Percentiles rank a stretch among this genome's conserved stretches.
Evolutionary conservation across 2,113 vertebrate species (phyloP).

Genomic region (Irena cyanogastra): DNA sequence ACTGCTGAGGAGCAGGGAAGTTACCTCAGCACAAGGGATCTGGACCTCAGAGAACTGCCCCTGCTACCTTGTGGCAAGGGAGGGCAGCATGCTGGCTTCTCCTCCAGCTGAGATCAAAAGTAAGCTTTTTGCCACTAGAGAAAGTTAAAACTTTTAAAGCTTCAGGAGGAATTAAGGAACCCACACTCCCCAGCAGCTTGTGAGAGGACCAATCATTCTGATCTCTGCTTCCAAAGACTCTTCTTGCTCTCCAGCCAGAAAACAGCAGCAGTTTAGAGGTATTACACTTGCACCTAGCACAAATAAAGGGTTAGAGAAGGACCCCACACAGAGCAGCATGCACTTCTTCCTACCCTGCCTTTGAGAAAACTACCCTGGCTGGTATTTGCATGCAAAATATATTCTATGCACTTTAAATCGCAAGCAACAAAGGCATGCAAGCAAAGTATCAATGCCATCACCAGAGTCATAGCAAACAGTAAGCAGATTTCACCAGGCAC

Average conservation of each 20-base stretch:
- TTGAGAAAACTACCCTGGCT: neutral
- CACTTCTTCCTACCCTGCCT: conserved; percentile 28
- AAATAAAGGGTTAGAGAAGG: conserved; percentile 3
- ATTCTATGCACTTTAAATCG: conserved; percentile 17
- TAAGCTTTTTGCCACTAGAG: neutral
- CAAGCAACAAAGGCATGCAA: conserved; percentile 63
- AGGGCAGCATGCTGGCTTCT: neutral
- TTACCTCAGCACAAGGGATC: neutral
- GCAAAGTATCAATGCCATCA: conserved; percentile 47
- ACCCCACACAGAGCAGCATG: conserved; percentile 62
- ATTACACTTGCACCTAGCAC: neutral
- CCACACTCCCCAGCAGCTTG: neutral
- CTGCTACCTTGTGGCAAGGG: neutral
- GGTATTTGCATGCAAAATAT: conserved; percentile 43
- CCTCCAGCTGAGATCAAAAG: neutral
- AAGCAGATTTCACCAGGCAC: conserved; percentile 56
- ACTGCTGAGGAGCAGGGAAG: neutral
- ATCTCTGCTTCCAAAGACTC: neutral
- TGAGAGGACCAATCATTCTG: neutral
- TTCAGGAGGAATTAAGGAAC: neutral
- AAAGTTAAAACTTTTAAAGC: neutral
- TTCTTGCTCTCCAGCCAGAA: conserved; percentile 18
- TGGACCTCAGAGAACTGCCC: neutral
- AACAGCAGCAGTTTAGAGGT: conserved; percentile 5
- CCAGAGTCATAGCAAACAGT: conserved; percentile 59